Evolutionary conservation across 2,797 vertebrate species (phyloP), one percentile per base, ranked within the genome.

Genomic region (Calcarius lapponicus): DNA sequence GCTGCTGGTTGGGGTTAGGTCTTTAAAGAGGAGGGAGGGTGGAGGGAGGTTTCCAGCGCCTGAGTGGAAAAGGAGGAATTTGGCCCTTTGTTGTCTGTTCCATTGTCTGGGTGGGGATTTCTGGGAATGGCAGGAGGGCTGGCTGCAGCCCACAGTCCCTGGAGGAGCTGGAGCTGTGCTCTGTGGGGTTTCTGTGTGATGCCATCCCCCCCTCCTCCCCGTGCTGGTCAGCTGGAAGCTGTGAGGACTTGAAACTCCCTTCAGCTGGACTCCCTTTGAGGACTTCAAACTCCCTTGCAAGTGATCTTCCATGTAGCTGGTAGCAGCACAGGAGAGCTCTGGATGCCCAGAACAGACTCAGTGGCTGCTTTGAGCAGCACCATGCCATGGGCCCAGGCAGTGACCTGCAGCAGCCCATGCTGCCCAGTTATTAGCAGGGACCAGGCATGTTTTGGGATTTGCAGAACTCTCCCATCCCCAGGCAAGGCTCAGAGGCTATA

Each of bases 371-470:
- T 28, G 48, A 64, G 64, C 57, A 86, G 65, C 32, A 51, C 20
- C 0, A 0, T 34, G 79, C 45, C 1, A 0, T 8, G 18, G 31
- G 31, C 42, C 34, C 36, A 17, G 45, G 13, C 40, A 32, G 47
- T 9, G 62, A 74, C 73, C 38, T 69, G 31, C 34, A 34, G 4
- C 11, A 31, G 6, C 57, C 70, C 12, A 5, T 74, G 20, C n/a
- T 61, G 36, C 40, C 36, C 48, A 51, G 32, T 69, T 54, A 47
- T 61, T 11, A 14, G 34, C 6, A 0, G 7, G 42, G 29, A 4
- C 28, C 16, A 45, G 38, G 54, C 25, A 15, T 25, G 8, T 58
- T 84, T 80, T 62, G 54, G n/a, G 28, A 17, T 72, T 80, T 57
- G 32, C 31, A 75, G 66, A 3, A 14, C 40, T 56, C 26, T 81